Percentiles rank a stretch among this genome's conserved stretches.
phyloP scores from a whole-genome alignment of 2,113 vertebrate genomes.

The Eulemur rufifrons region DNA sequence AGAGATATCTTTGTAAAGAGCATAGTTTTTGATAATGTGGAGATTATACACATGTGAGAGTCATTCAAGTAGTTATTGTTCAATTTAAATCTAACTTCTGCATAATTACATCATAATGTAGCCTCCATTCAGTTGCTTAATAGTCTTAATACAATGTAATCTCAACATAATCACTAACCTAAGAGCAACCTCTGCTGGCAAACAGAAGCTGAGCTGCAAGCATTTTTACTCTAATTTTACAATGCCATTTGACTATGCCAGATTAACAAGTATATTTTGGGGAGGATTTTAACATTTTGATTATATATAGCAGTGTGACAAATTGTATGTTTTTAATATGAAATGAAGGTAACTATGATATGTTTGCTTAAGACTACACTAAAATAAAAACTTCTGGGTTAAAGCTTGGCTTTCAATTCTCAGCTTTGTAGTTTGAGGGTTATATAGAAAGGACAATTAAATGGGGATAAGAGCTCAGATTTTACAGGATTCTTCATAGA shows the following conservation, averaged over 20 bases:
- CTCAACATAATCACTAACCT: constrained; percentile 47
- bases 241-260: neutral
- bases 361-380: neutral
- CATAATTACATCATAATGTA: neutral
- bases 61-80: constrained; percentile 45
- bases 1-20: constrained; percentile 25
- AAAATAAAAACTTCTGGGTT: neutral
- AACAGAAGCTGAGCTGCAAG: constrained; percentile 40
- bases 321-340: neutral
- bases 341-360: neutral
- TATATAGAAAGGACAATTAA: neutral
- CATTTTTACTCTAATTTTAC: constrained; percentile 4
- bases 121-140: constrained; percentile 30
- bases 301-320: neutral
- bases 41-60: neutral
- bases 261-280: neutral
- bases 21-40: neutral
- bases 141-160: constrained; percentile 32
- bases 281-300: neutral
- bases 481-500: neutral
- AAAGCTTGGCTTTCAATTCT: neutral
- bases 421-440: neutral
- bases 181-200: constrained; percentile 76
- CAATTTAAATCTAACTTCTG: constrained; percentile 15
- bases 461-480: neutral